Base-by-base conservation (phyloP, 2,113 vertebrate genomes). In the Choloepus hoffmanni region DNA sequence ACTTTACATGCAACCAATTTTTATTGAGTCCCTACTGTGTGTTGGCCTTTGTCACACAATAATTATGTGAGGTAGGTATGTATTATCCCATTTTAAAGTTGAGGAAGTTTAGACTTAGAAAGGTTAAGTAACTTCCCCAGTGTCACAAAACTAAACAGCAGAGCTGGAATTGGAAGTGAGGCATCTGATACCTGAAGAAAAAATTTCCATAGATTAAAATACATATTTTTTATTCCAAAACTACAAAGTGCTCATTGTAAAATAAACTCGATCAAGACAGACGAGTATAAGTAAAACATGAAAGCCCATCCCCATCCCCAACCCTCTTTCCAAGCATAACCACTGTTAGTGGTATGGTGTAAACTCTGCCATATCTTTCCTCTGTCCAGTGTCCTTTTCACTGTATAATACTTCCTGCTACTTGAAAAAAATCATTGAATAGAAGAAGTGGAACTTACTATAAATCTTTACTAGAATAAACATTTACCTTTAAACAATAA, bases 161-260 rank as follows among this genome's bases (percentile, higher is more conserved):
- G 82, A 85, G 14, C 4, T 43, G n/a, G 55, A 50, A 33, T 77
- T 40, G 87, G 85, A 85, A 95, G 67, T 23, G 55, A 77, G 45
- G 30, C 95, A 12, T 91, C 50, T 85, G 78, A 53, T 36, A 76
- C 74, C 19, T 90, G 85, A 68, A 67, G 33, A 45, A 86, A 95
- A 92, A 85, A 33, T 6, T 21, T 18, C n/a, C 36, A 95, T 36
- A 30, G 21, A 76, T 95, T 81, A 92, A 90, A 95, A 50, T 2
- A n/a, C 50, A 11, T 36, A 68, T 60, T 95, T 96, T 92, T 58
- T 85, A 58, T 88, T 94, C n/a, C n/a, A 94, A 81, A 94, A 62
- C 67, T 81, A 76, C 74, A 79, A 94, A 77, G 65, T 45, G 19
- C 2, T 65, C 13, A 81, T n/a, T 60, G 4, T 58, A 73, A 82